Evolutionary conservation across 2,797 vertebrate species (phyloP).

Genomic region (Anolis apletophallus): DNA sequence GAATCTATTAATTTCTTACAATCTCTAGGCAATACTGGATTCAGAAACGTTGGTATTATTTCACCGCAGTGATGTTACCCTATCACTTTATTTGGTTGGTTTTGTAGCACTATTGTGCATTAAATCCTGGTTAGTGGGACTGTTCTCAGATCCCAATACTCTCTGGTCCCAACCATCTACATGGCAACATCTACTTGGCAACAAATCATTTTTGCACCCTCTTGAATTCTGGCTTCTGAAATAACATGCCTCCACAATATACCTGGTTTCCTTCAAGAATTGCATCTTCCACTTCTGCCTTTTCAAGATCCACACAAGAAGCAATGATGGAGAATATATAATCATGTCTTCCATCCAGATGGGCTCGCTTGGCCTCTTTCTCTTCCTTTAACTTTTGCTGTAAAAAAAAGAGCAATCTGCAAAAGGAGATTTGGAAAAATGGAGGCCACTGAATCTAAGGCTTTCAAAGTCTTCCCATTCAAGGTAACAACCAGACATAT

Average conservation of each 20-base stretch:
- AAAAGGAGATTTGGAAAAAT: neutral
- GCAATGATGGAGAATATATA: conserved; percentile 89
- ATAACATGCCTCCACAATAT: conserved; percentile 6
- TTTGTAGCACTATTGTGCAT: too few species aligned
- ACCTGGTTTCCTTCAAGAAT: conserved; percentile 93
- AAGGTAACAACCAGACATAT: neutral
- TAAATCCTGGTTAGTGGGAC: neutral
- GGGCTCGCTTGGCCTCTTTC: conserved; percentile 88
- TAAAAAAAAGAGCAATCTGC: conserved; percentile 9
- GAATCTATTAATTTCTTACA: neutral
- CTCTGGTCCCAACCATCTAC: too few species aligned
- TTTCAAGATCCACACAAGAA: conserved; percentile 87
- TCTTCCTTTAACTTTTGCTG: conserved; percentile 96
- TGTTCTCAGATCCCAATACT: neutral
- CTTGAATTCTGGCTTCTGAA: neutral
- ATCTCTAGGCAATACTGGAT: neutral
- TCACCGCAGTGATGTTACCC: too few species aligned
- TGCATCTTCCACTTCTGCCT: conserved; percentile 89
- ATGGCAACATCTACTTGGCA: too few species aligned
- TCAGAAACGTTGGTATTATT: neutral
- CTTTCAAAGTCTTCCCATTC: neutral
- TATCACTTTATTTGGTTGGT: neutral
- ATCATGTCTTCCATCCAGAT: conserved; percentile 89
- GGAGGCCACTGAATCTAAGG: neutral
- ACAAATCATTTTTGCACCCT: neutral